Percentiles rank a stretch among this genome's conserved stretches.
phyloP scores from a whole-genome alignment of 2,888 invertebrate species.

The Dascillus cervinus region DNA sequence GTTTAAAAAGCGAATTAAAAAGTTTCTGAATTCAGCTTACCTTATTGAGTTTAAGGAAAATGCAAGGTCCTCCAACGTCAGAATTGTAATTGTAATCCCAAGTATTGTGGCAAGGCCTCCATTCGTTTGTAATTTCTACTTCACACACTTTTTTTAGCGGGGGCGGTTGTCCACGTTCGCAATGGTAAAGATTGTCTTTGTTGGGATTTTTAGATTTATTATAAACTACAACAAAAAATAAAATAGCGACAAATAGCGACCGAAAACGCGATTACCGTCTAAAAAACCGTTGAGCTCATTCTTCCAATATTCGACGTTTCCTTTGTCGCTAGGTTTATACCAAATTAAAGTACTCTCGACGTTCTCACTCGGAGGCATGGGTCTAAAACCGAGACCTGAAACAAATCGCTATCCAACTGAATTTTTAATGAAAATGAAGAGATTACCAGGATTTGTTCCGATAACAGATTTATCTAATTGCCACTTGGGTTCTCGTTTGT shows the following conservation, averaged over 20 bases:
- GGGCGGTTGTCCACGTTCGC: conserved; percentile 57
- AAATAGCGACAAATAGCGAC: conserved; percentile 1
- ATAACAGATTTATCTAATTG: conserved; percentile 79
- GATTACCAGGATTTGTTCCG: conserved; percentile 85
- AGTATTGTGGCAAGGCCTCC: conserved; percentile 67
- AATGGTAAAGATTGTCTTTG: conserved; percentile 36
- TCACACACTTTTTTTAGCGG: conserved; percentile 67
- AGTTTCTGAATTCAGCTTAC: too few species aligned
- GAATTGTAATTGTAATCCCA: conserved; percentile 78
- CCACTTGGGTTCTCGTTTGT: conserved; percentile 81
- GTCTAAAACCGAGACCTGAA: conserved; percentile 91
- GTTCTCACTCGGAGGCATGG: conserved; percentile 86
- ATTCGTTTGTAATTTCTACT: too few species aligned
- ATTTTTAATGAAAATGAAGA: not conserved
- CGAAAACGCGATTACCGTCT: conserved; percentile 51
- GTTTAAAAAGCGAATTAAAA: too few species aligned
- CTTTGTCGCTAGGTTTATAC: conserved; percentile 74
- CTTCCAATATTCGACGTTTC: conserved; percentile 76
- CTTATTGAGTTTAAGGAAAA: conserved; percentile 95
- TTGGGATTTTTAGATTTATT: conserved; percentile 43
- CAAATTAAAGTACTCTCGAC: conserved; percentile 95
- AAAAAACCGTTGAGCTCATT: conserved; percentile 68
- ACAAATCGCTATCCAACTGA: conserved; percentile 4
- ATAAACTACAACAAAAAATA: conserved; percentile 28
- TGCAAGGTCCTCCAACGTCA: conserved; percentile 78